These are phyloP conservation scores for Leptoteleia sp. DNA, from an alignment of 1,140 invertebrate genomes.

Conservation along the genomic window DNA sequence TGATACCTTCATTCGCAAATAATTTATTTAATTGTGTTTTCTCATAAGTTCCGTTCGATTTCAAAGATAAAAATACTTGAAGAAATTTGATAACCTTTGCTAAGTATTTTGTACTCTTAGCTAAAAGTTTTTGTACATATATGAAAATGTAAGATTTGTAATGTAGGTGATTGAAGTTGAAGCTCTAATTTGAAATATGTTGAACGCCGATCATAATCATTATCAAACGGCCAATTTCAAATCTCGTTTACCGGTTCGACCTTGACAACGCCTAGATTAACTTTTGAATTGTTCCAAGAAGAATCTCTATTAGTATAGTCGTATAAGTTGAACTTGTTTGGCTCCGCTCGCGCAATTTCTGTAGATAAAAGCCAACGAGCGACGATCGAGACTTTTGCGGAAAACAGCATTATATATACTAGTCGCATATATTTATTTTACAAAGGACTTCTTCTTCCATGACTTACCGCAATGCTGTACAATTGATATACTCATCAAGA, in stretches of 20 bases:
- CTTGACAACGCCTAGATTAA: conserved; percentile 70
- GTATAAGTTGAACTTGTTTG: conserved; percentile 55
- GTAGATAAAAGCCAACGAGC: conserved; percentile 48
- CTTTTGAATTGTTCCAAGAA: conserved; percentile 68
- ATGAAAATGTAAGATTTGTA: conserved; percentile 39
- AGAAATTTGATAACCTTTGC: conserved; percentile 33
- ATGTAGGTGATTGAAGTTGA: conserved; percentile 14
- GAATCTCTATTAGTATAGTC: conserved; percentile 55
- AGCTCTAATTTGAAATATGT: background rate
- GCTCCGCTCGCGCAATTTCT: conserved; percentile 32
- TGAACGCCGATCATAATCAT: background rate
- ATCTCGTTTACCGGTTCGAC: conserved; percentile 62
- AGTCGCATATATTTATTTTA: conserved; percentile 67
- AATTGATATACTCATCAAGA: conserved; percentile 52
- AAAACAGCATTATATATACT: conserved; percentile 55
- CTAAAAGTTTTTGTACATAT: conserved; percentile 11
- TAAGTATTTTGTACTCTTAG: conserved; percentile 61
- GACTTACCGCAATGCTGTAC: conserved; percentile 46
- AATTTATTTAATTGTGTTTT: background rate
- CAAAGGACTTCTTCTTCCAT: conserved; percentile 60
- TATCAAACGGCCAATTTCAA: conserved; percentile 2
- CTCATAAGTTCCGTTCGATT: background rate
- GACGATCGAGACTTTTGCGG: conserved; percentile 58
- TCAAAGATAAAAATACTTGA: background rate
- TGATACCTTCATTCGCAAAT: no score